Percentiles rank a stretch among this genome's conserved stretches.
Conservation (phyloP, 2,888 invertebrate species). For the Pollenia griseotomentosa region DNA sequence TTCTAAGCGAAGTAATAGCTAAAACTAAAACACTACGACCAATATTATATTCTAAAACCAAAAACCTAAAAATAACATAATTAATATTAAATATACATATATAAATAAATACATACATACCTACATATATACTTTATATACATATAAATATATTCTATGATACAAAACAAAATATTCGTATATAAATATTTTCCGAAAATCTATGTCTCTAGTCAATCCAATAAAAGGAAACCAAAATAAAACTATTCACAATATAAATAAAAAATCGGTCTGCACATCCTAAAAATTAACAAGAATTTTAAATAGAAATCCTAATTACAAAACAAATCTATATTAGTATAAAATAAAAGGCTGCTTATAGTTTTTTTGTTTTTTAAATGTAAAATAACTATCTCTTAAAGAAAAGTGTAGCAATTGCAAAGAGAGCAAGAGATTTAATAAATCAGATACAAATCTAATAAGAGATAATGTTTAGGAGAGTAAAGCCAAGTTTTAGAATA, state of each 20-base stretch:
- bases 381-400: neutral
- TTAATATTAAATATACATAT: conserved; percentile 27
- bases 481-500: too few relatives aligned
- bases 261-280: conserved; percentile 62
- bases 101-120: conserved; percentile 45
- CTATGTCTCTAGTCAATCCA: conserved; percentile 56
- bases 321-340: neutral
- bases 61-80: conserved; percentile 21
- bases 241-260: conserved; percentile 8
- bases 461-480: too few relatives aligned
- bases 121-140: conserved; percentile 41
- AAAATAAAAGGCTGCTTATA: neutral
- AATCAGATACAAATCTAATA: too few relatives aligned
- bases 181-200: conserved; percentile 67
- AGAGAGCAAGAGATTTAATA: neutral
- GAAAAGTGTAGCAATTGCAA: conserved; percentile 11
- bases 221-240: conserved; percentile 45
- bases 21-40: conserved; percentile 65
- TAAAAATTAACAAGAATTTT: conserved; percentile 23
- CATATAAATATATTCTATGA: conserved; percentile 60
- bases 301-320: conserved; percentile 11
- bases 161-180: conserved; percentile 50
- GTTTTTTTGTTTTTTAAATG: neutral
- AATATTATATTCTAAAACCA: conserved; percentile 70
- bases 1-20: conserved; percentile 45